Evolutionary conservation across 2,888 invertebrate genomes (phyloP).

Genomic region (Mesorhabditis spiculigera): DNA sequence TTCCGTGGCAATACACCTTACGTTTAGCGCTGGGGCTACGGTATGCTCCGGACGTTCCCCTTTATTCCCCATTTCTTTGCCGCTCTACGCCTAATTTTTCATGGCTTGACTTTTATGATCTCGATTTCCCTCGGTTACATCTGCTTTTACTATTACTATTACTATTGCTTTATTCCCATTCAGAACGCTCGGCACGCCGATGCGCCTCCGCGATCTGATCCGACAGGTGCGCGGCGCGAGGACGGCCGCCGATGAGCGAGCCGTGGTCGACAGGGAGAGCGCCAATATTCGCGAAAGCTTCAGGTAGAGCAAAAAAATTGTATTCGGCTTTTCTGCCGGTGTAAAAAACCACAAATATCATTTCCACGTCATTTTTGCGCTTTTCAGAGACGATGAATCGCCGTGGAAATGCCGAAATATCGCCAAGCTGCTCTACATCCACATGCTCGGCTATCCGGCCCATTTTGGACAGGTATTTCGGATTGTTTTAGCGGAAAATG

Average conservation of each 20-base stretch:
- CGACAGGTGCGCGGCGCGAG: constrained; percentile 86
- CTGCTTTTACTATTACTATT: no score
- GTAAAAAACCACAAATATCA: neutral
- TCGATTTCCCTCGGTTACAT: no score
- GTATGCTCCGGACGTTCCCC: no score
- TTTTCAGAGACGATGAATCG: constrained; percentile 93
- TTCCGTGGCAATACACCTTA: no score
- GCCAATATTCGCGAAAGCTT: constrained; percentile 96
- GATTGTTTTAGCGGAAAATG: neutral
- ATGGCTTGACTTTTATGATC: no score
- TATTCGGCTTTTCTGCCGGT: neutral
- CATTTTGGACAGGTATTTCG: constrained; percentile 81
- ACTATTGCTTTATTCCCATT: no score
- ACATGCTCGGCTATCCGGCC: constrained; percentile 99
- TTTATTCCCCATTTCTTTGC: no score
- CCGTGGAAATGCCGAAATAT: constrained; percentile 99
- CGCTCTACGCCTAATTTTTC: no score
- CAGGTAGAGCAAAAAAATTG: no score
- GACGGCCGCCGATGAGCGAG: constrained; percentile 95
- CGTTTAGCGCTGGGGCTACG: no score
- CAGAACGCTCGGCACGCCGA: constrained; percentile 73
- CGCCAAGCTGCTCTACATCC: constrained; percentile 96
- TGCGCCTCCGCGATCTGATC: constrained; percentile 92
- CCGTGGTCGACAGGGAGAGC: constrained; percentile 98
- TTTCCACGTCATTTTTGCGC: neutral